These are phyloP conservation scores for Agonopterix arenella DNA, from an alignment of 2,888 invertebrate genomes.

Conservation along the genomic window DNA sequence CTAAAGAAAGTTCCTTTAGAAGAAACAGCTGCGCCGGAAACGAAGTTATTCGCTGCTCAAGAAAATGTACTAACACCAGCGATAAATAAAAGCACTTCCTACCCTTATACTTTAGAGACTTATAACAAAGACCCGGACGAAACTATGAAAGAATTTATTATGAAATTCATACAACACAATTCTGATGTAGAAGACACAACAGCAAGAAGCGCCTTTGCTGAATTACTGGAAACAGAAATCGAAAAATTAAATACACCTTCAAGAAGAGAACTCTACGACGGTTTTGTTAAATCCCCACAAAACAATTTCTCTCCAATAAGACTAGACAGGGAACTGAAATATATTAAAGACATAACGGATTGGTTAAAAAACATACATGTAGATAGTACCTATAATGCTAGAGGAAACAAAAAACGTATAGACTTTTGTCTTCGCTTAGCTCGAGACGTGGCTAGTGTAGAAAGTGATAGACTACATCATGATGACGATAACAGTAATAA, in stretches of 20 bases:
- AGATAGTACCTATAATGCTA: constrained; percentile 26
- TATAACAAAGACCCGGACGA: constrained; percentile 18
- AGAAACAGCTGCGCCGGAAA: constrained; percentile 18
- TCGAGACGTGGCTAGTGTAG: constrained; percentile 34
- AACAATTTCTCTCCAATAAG: constrained; percentile 21
- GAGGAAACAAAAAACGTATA: constrained; percentile 29
- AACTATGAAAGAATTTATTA: constrained; percentile 36
- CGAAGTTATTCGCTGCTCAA: constrained; percentile 9
- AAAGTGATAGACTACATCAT: constrained; percentile 25
- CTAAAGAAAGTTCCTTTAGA: constrained; percentile 31
- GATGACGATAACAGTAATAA: constrained; percentile 31
- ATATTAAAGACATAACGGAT: constrained; percentile 43
- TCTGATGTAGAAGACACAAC: constrained; percentile 35
- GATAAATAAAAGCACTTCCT: too few relatives aligned
- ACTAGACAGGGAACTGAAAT: constrained; percentile 36
- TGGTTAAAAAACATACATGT: constrained; percentile 48
- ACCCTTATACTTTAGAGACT: neutral
- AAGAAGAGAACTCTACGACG: constrained; percentile 25
- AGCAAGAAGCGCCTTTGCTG: constrained; percentile 31
- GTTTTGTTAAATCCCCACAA: constrained; percentile 11
- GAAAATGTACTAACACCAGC: neutral
- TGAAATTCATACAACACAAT: constrained; percentile 38
- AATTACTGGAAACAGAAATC: constrained; percentile 37
- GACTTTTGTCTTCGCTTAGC: constrained; percentile 40
- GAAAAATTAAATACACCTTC: constrained; percentile 27